A percentile compares a stretch with the other conserved stretches of the same genome.
Evolutionary conservation across 2,113 vertebrate species (phyloP).

Genomic region (Sphaerodactylus townsendi): DNA sequence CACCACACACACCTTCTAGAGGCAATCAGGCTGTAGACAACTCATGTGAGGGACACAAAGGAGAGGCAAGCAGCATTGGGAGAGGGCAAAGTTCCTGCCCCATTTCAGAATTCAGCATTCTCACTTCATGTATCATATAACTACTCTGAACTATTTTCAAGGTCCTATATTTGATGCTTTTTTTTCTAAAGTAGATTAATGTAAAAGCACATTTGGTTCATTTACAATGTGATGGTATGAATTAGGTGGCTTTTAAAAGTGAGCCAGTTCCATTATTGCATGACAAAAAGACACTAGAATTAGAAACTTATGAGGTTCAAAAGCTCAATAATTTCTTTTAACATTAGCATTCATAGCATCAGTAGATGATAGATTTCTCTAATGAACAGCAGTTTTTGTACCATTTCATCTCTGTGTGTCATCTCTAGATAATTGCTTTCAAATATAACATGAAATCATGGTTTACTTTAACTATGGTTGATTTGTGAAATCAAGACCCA

Average conservation of each 20-base stretch:
- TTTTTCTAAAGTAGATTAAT: conserved; percentile 44
- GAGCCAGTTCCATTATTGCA: conserved; percentile 23
- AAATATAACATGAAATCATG: too few species aligned
- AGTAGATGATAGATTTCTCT: not conserved
- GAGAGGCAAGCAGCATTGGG: too few species aligned
- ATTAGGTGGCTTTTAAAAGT: conserved; percentile 22
- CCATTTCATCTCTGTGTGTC: not conserved
- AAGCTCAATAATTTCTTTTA: conserved; percentile 8
- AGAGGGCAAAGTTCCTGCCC: not conserved
- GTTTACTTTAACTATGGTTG: too few species aligned
- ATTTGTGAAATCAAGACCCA: too few species aligned
- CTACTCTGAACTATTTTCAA: not conserved
- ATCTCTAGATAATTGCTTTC: conserved; percentile 5
- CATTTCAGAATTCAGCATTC: not conserved
- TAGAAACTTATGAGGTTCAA: conserved; percentile 16
- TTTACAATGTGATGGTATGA: conserved; percentile 8
- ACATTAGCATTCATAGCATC: not conserved
- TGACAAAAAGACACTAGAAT: conserved; percentile 13
- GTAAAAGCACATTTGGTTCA: conserved; percentile 44
- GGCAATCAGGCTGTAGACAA: not conserved
- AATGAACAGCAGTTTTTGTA: conserved; percentile 1
- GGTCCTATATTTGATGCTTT: conserved; percentile 6
- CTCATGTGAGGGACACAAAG: not conserved
- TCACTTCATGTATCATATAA: not conserved
- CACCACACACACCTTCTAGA: not conserved